Evolutionary conservation across 1,140 invertebrate species (phyloP).

Genomic region (Sesamia nonagrioides): DNA sequence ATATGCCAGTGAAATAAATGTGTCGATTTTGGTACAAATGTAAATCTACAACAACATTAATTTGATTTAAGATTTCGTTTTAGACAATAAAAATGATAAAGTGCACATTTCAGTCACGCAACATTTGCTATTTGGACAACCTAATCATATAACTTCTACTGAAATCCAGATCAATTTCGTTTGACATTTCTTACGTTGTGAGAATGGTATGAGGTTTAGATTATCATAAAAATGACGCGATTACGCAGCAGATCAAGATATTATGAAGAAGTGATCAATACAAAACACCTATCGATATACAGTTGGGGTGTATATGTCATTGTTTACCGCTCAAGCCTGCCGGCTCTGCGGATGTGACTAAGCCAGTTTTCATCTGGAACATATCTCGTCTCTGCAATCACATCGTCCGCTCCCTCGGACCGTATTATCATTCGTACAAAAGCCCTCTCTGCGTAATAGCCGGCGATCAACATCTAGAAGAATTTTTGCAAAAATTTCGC

Average conservation of each 20-base stretch:
- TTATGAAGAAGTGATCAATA: slow-evolving; percentile 42
- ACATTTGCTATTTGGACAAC: slow-evolving; percentile 14
- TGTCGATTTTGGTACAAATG: not conserved
- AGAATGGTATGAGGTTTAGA: slow-evolving; percentile 13
- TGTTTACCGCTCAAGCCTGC: slow-evolving; percentile 38
- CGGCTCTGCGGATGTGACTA: slow-evolving; percentile 56
- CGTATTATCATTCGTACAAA: slow-evolving; percentile 63
- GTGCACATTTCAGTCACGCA: slow-evolving; percentile 30
- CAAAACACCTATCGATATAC: slow-evolving; percentile 34
- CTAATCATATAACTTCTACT: slow-evolving; percentile 37
- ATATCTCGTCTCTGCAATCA: slow-evolving; percentile 59
- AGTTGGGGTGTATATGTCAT: slow-evolving; percentile 32
- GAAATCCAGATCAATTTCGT: slow-evolving; percentile 26
- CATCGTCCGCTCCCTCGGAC: slow-evolving; percentile 48
- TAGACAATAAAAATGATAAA: slow-evolving; percentile 34
- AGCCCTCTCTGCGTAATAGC: slow-evolving; percentile 58
- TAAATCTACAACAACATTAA: slow-evolving; percentile 20
- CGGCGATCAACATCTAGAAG: slow-evolving; percentile 59
- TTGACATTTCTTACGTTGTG: slow-evolving; percentile 22
- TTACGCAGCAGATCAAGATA: slow-evolving; percentile 15
- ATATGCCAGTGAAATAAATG: not conserved
- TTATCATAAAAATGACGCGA: slow-evolving; percentile 19
- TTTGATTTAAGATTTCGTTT: slow-evolving; percentile 27
- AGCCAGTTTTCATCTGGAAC: slow-evolving; percentile 55
- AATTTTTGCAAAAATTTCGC: slow-evolving; percentile 68